phyloP scores from a whole-genome alignment of 1,140 invertebrate species.

The Cepaea nemoralis region DNA sequence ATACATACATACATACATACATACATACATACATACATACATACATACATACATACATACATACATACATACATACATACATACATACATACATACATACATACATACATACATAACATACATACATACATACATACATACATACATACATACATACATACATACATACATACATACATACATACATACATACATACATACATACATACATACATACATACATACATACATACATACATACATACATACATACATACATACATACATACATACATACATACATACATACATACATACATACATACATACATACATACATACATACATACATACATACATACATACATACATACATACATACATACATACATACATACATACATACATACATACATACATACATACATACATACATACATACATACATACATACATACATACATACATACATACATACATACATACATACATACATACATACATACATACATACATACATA shows the following conservation, averaged over 20 bases:
- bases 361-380: neutral
- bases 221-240: neutral
- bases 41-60: conserved; percentile 11
- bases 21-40: conserved; percentile 11
- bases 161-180: too few species aligned
- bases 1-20: conserved; percentile 11
- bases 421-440: too few species aligned
- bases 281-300: conserved; percentile 7
- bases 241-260: conserved; percentile 9
- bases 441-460: too few species aligned
- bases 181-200: too few species aligned
- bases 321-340: conserved; percentile 1
- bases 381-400: neutral
- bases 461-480: too few species aligned
- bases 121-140: conserved; percentile 1
- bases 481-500: too few species aligned
- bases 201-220: too few species aligned
- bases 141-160: too few species aligned
- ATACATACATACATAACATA: conserved; percentile 11
- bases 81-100: conserved; percentile 11
- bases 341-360: neutral
- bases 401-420: too few species aligned
- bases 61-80: conserved; percentile 11
- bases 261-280: conserved; percentile 1
- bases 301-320: conserved; percentile 1